Evolutionary conservation across 2,888 invertebrate species (phyloP), one percentile per base, ranked within the genome.

Genomic region (Noctuana brunneofusca): DNA sequence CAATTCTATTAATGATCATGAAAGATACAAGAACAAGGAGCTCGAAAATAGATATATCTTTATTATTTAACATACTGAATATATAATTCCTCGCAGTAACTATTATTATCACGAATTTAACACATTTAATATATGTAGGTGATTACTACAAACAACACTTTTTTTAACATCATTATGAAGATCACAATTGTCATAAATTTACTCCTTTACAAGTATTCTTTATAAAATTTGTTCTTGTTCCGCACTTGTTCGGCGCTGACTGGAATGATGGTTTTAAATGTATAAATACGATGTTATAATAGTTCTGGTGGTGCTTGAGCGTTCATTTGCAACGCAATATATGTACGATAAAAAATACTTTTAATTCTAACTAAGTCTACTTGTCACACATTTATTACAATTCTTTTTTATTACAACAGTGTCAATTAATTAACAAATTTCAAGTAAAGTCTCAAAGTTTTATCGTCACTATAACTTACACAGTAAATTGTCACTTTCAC

Each of bases 31-130:
- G 68, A 71, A 75, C 66, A 74, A 69, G 70, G 72, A 69, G 71
- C 75, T 74, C 66, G 69, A 74, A 75, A 77, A 78, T 75, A 77
- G 68, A 71, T 71, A 75, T 58, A 72, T 73, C 70, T 73, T 78
- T 78, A 72, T 20, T 72, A 73, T 78, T 71, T 71, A 80, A 74
- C 76, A 76, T 69, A 69, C 67, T 71, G 72, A 71, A 72, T 79
- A 81, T 79, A 81, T 75, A 80, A 79, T 79, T 77, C 73, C 73
- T 80, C 75, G 78, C 79, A 76, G 74, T 84, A 82, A 84, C 81
- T 77, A 80, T 75, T 74, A 71, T 81, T 87, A 87, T 86, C 87
- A 87, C 86, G 86, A 86, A 79, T 86, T 80, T 81, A 86, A 86
- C 84, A 85, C 79, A 76, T 81, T 32, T 66, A 53, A 66, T 62